Evolutionary conservation across 2,888 invertebrate species (phyloP).

Genomic region (Escarpia spicata): DNA sequence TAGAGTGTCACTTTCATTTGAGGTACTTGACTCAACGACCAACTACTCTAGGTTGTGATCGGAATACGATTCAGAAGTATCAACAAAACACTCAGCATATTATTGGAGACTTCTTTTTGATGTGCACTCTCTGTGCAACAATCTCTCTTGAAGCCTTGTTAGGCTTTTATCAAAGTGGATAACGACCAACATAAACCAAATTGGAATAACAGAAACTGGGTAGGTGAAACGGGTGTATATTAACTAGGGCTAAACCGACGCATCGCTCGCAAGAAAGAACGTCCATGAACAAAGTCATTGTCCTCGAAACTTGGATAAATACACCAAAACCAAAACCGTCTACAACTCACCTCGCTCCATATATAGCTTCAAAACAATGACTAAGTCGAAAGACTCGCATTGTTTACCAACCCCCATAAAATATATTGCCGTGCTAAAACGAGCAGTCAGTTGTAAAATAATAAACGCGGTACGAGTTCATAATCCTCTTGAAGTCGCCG

Average conservation of each 20-base stretch:
- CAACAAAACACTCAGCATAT: background rate
- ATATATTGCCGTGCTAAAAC: background rate
- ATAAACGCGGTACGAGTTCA: background rate
- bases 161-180: no score
- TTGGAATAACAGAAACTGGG: no score
- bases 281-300: background rate
- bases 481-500: background rate
- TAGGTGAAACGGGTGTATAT: no score
- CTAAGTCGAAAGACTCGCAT: background rate
- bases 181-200: no score
- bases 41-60: background rate
- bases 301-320: background rate
- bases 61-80: background rate
- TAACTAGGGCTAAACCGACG: no score
- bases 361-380: background rate
- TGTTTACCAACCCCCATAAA: background rate
- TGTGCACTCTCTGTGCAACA: no score
- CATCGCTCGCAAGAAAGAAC: no score
- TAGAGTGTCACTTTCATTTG: background rate
- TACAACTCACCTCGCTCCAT: background rate
- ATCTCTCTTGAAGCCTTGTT: no score
- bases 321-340: background rate
- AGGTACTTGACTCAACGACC: background rate
- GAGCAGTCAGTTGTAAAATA: background rate
- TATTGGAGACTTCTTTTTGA: no score